phyloP scores from a whole-genome alignment of 2,888 invertebrate genomes.

The Meta bourneti region DNA sequence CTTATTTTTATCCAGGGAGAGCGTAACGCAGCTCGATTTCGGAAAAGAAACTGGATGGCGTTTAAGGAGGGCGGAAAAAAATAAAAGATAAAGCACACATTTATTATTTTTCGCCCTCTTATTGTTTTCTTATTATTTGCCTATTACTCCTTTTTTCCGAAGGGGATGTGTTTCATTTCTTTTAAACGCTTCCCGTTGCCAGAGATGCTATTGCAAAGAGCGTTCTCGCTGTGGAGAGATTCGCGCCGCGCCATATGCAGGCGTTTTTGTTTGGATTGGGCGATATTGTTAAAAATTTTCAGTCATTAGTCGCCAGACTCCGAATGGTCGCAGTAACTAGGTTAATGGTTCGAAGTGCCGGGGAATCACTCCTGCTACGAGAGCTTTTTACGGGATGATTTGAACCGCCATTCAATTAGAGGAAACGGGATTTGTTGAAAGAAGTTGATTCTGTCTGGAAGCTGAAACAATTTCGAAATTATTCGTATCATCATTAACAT shows the following conservation, averaged over 20 bases:
- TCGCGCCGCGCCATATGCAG: too few species aligned
- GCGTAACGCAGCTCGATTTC: constrained; percentile 25
- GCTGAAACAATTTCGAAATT: neutral
- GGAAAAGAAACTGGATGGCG: constrained; percentile 46
- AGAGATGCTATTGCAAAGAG: too few species aligned
- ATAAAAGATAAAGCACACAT: constrained; percentile 13
- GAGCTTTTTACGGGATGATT: neutral
- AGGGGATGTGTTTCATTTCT: neutral
- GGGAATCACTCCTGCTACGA: neutral
- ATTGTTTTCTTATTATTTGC: constrained; percentile 36
- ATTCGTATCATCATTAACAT: neutral
- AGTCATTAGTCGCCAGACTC: neutral
- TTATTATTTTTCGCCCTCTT: constrained; percentile 39
- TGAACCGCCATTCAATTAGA: neutral
- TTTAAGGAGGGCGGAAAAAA: constrained; percentile 33
- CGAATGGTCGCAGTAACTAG: neutral
- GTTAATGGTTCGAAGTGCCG: neutral
- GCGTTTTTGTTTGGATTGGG: neutral
- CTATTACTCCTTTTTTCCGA: constrained; percentile 13
- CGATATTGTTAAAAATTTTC: neutral
- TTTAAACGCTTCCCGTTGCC: neutral
- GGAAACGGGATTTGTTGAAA: neutral
- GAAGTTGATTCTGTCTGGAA: neutral
- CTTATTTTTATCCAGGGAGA: constrained; percentile 31
- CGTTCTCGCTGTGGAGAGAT: too few species aligned